phyloP scores from a whole-genome alignment of 2,797 vertebrate species.

The Eleutherodactylus coqui region DNA sequence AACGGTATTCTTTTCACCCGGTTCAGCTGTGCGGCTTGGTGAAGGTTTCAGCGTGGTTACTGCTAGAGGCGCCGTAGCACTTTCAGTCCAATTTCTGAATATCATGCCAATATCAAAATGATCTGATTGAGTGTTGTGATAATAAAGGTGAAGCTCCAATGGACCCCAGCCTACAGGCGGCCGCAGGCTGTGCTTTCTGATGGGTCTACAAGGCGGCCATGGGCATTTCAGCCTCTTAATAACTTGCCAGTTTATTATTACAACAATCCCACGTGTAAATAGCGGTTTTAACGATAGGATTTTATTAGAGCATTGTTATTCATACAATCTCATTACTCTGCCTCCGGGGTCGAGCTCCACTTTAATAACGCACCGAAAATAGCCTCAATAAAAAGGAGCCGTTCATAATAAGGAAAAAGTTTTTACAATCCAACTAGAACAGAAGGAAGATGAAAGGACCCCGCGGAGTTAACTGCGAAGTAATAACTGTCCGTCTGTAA shows the following conservation, averaged over 20 bases:
- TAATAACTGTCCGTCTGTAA: conserved; percentile 20
- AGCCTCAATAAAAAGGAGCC: background rate
- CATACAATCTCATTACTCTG: background rate
- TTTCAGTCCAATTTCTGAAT: background rate
- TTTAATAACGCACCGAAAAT: background rate
- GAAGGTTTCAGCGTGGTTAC: background rate
- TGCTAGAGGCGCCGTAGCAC: background rate
- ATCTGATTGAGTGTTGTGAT: background rate
- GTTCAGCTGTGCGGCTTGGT: background rate
- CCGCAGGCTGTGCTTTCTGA: background rate
- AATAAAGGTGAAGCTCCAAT: background rate
- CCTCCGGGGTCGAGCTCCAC: background rate
- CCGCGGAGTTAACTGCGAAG: background rate
- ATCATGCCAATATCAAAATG: no score
- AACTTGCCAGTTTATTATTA: background rate
- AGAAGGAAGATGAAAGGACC: background rate
- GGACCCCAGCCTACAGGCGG: background rate
- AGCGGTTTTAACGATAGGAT: background rate
- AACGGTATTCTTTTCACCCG: background rate
- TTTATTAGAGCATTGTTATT: background rate
- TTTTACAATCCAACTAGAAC: background rate
- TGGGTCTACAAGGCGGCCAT: background rate
- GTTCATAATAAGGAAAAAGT: background rate
- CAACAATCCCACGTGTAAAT: background rate
- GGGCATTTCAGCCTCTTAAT: background rate